Evolutionary conservation across 1,140 invertebrate species (phyloP).

Genomic region (Vollenhovia emeryi): DNA sequence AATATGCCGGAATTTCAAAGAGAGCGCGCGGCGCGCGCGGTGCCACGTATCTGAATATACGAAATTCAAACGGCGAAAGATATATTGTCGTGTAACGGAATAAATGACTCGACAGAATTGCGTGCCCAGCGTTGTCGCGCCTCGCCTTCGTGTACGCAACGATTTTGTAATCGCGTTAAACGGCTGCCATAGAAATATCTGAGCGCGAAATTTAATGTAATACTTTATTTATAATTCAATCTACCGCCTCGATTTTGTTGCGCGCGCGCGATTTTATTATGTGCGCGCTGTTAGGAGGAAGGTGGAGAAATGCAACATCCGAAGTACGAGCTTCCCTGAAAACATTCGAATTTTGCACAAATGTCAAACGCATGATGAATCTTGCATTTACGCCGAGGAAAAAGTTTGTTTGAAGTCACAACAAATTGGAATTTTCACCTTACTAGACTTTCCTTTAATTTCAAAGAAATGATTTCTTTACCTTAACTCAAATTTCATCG

Average conservation of each 20-base stretch:
- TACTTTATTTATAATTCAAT: conserved; percentile 50
- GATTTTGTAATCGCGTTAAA: conserved; percentile 34
- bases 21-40: neutral
- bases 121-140: neutral
- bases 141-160: neutral
- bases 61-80: conserved; percentile 47
- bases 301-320: neutral
- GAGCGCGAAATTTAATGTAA: conserved; percentile 14
- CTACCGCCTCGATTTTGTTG: neutral
- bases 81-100: conserved; percentile 48
- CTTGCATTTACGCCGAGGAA: too few species aligned
- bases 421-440: too few species aligned
- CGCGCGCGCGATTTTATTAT: conserved; percentile 6
- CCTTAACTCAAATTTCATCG: too few species aligned
- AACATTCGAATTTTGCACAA: conserved; percentile 7
- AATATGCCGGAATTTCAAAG: conserved; percentile 58
- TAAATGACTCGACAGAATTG: conserved; percentile 53
- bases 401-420: too few species aligned
- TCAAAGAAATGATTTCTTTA: too few species aligned
- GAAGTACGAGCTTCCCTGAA: neutral
- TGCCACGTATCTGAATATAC: conserved; percentile 33
- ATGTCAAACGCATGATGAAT: neutral
- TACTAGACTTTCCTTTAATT: too few species aligned
- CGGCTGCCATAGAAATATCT: neutral
- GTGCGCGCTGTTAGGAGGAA: neutral